Evolutionary conservation across 1,140 invertebrate species (phyloP).

Genomic region (Campoletis sonorensis): DNA sequence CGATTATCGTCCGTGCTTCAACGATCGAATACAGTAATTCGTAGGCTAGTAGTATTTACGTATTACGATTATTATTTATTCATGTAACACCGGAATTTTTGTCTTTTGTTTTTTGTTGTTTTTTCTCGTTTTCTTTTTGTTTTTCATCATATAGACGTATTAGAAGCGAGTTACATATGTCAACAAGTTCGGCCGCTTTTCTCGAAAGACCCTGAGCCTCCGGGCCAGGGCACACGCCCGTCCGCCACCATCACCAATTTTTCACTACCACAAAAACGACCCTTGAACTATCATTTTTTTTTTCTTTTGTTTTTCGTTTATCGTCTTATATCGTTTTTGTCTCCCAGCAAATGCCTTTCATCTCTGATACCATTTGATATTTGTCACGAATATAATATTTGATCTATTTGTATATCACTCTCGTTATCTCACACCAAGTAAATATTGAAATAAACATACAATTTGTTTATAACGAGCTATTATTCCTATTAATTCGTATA

Average conservation of each 20-base stretch:
- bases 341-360: conserved; percentile 20
- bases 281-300: background rate
- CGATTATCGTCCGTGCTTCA: conserved; percentile 54
- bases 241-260: conserved; percentile 62
- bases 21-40: conserved; percentile 52
- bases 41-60: conserved; percentile 70
- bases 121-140: too few species aligned
- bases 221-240: conserved; percentile 63
- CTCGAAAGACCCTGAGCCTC: conserved; percentile 65
- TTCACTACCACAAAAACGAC: conserved; percentile 57
- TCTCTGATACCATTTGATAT: too few species aligned
- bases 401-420: conserved; percentile 4
- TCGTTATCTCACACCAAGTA: conserved; percentile 65
- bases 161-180: conserved; percentile 69
- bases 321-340: background rate
- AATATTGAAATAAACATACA: conserved; percentile 18
- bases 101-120: too few species aligned
- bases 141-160: conserved; percentile 51
- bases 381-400: background rate
- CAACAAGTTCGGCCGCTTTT: conserved; percentile 62
- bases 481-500: conserved; percentile 4
- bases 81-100: conserved; percentile 68
- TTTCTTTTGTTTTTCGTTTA: too few species aligned
- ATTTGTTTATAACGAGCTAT: too few species aligned
- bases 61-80: conserved; percentile 66